phyloP scores from a whole-genome alignment of 2,797 vertebrate genomes.

The Poeciliopsis paucimaculata region DNA sequence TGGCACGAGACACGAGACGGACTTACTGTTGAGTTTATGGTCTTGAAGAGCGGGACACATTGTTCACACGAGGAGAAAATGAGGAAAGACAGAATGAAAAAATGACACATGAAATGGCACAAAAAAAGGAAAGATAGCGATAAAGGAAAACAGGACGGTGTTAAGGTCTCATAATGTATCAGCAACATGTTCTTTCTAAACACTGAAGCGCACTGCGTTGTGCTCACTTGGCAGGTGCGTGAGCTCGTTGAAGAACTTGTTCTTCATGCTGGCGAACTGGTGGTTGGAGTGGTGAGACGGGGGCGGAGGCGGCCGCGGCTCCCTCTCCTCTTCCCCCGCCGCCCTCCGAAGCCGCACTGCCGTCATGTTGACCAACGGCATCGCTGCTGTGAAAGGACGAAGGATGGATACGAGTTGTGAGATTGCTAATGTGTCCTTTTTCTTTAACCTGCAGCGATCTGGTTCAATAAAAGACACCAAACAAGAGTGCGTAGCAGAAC shows the following conservation, averaged over 20 bases:
- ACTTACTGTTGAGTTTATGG: slow-evolving; percentile 82
- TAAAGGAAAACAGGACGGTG: neutral
- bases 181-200: neutral
- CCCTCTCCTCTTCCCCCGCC: slow-evolving; percentile 55
- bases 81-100: slow-evolving; percentile 26
- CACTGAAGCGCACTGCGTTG: neutral
- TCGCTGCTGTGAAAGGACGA: slow-evolving; percentile 50
- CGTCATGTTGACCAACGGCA: slow-evolving; percentile 67
- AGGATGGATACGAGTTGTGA: neutral
- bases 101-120: slow-evolving; percentile 14
- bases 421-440: neutral
- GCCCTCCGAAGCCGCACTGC: slow-evolving; percentile 68
- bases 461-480: neutral
- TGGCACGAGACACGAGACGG: slow-evolving; percentile 4
- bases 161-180: neutral
- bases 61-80: slow-evolving; percentile 36
- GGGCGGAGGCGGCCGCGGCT: slow-evolving; percentile 39
- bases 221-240: slow-evolving; percentile 85
- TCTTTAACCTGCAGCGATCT: neutral
- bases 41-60: slow-evolving; percentile 68
- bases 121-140: neutral
- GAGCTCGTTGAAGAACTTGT: slow-evolving; percentile 87
- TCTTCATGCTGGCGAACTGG: slow-evolving; percentile 83
- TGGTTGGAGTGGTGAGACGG: slow-evolving; percentile 77
- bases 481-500: neutral